Percentiles rank a stretch among this genome's conserved stretches.
phyloP scores from a whole-genome alignment of 2,797 vertebrate genomes.

The Leptatherina wallacei region DNA sequence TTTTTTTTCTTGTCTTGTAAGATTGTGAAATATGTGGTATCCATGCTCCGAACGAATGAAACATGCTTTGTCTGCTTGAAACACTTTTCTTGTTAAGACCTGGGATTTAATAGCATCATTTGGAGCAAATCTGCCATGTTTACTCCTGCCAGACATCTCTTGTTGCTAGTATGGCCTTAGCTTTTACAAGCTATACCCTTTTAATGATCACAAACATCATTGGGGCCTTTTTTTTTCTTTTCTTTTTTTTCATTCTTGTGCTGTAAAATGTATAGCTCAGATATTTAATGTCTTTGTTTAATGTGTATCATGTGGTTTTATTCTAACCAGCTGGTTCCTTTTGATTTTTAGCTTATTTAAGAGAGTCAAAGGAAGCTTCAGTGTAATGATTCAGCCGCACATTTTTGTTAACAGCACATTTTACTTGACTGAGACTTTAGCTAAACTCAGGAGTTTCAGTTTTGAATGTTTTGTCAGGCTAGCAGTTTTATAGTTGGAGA shows the following conservation, averaged over 20 bases:
- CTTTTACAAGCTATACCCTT: conserved; percentile 69
- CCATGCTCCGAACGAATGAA: conserved; percentile 55
- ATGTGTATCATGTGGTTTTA: conserved; percentile 42
- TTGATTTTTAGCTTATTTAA: conserved; percentile 18
- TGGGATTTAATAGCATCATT: conserved; percentile 67
- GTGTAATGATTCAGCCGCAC: conserved; percentile 39
- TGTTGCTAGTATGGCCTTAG: conserved; percentile 75
- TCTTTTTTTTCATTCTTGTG: conserved; percentile 38
- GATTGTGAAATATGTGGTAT: conserved; percentile 40
- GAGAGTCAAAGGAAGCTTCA: conserved; percentile 29
- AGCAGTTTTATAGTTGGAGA: conserved; percentile 11
- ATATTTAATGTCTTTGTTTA: conserved; percentile 48
- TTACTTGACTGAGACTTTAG: conserved; percentile 43
- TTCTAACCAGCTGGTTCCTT: conserved; percentile 57
- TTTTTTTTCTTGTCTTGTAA: conserved; percentile 26
- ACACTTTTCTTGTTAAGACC: conserved; percentile 62
- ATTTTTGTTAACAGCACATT: conserved; percentile 54
- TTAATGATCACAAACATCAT: conserved; percentile 65
- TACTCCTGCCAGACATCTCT: conserved; percentile 63
- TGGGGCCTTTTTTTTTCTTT: conserved; percentile 27
- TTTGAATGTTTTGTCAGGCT: conserved; percentile 17
- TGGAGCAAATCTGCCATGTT: conserved; percentile 59
- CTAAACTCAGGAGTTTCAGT: conserved; percentile 30
- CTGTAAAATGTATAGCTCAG: conserved; percentile 56
- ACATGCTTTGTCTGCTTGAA: conserved; percentile 62